Conservation (phyloP, 2,888 invertebrate genomes). For the Aphidoletes aphidimyza region DNA sequence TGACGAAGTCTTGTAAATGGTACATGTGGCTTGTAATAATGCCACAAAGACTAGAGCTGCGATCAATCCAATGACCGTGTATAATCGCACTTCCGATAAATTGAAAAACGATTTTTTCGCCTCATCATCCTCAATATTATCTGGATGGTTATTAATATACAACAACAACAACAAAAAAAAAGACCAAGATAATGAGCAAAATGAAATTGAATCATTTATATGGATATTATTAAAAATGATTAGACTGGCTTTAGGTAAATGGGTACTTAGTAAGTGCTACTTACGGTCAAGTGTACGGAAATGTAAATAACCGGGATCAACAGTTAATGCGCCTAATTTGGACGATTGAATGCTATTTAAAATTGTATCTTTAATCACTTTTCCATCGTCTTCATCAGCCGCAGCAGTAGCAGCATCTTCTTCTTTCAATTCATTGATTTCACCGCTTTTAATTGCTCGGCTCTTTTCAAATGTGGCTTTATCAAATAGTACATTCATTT, state of each 20-base stretch:
- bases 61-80: slow-evolving; percentile 85
- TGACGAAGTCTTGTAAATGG: slow-evolving; percentile 77
- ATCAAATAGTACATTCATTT: slow-evolving; percentile 80
- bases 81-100: slow-evolving; percentile 78
- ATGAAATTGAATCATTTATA: not conserved
- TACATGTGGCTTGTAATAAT: slow-evolving; percentile 84
- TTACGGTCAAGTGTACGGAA: slow-evolving; percentile 78
- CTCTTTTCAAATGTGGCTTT: slow-evolving; percentile 74
- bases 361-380: slow-evolving; percentile 70
- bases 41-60: slow-evolving; percentile 82
- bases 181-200: not conserved
- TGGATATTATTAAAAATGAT: not conserved
- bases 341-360: slow-evolving; percentile 78
- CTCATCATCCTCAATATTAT: slow-evolving; percentile 10
- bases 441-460: slow-evolving; percentile 65
- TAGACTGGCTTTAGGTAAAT: not conserved
- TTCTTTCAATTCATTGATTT: slow-evolving; percentile 58
- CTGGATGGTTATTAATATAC: too few species aligned
- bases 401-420: too few species aligned
- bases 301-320: slow-evolving; percentile 83
- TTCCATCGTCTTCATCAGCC: slow-evolving; percentile 60
- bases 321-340: slow-evolving; percentile 79
- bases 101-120: slow-evolving; percentile 70
- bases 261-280: slow-evolving; percentile 61
- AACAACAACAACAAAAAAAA: not conserved